Percentiles rank a stretch among this genome's conserved stretches.
These are phyloP conservation scores for Bedellia somnulentella DNA, from an alignment of 2,888 invertebrate species.

Conservation along the genomic window DNA sequence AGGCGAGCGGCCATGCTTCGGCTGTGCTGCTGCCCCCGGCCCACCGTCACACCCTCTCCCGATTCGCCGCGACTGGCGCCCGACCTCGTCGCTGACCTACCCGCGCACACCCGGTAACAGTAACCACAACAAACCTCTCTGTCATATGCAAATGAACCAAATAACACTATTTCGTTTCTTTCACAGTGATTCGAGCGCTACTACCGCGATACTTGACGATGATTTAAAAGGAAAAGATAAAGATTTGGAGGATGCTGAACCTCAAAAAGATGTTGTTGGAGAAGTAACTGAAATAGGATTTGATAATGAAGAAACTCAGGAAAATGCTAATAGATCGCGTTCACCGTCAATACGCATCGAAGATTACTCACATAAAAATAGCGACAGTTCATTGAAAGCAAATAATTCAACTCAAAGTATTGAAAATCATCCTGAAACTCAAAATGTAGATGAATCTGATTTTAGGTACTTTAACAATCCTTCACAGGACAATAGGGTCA, in stretches of 20 bases:
- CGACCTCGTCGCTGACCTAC: constrained; percentile 47
- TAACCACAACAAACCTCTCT: constrained; percentile 1
- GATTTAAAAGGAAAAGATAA: constrained; percentile 11
- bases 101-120: constrained; percentile 38
- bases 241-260: constrained; percentile 11
- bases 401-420: too few species aligned
- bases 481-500: too few species aligned
- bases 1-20: constrained; percentile 36
- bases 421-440: neutral
- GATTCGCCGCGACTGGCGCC: constrained; percentile 20
- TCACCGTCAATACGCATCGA: constrained; percentile 39
- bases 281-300: constrained; percentile 14
- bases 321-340: constrained; percentile 11
- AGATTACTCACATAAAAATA: constrained; percentile 34
- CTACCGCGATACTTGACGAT: constrained; percentile 10
- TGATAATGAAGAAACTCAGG: neutral
- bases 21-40: constrained; percentile 32
- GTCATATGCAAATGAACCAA: constrained; percentile 17
- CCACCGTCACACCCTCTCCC: constrained; percentile 18
- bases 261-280: constrained; percentile 14
- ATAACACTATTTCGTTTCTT: constrained; percentile 15
- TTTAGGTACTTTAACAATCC: too few species aligned
- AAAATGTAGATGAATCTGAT: neutral
- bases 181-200: constrained; percentile 41
- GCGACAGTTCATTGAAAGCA: constrained; percentile 13